These are phyloP conservation scores for Oreochromis grahami DNA, from an alignment of 2,797 vertebrate genomes.

Conservation along the genomic window DNA sequence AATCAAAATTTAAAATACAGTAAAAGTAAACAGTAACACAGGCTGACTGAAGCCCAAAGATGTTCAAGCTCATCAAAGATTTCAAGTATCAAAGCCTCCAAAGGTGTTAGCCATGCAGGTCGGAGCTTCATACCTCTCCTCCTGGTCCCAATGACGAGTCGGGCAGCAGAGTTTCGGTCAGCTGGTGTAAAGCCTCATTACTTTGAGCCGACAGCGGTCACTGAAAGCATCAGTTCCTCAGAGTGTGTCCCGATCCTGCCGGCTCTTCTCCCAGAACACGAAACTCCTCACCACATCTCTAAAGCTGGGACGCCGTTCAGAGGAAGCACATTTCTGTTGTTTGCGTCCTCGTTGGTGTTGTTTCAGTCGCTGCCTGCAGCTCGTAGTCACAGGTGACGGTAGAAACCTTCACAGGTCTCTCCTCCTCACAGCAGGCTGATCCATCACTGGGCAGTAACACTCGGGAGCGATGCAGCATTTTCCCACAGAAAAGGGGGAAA, in stretches of 20 bases:
- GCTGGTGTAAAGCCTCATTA: background rate
- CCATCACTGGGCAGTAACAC: background rate
- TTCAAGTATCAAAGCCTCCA: background rate
- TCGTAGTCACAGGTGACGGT: background rate
- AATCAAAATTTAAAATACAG: background rate
- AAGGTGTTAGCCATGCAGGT: background rate
- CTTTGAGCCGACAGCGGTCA: accelerated
- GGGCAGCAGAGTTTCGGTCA: background rate
- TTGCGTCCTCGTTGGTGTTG: background rate
- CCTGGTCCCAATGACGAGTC: background rate
- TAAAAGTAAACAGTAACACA: background rate
- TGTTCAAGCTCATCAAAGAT: background rate
- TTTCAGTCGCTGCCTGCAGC: background rate
- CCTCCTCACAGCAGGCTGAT: background rate
- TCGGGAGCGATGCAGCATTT: accelerated
- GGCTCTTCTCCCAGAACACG: background rate
- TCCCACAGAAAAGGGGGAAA: accelerated
- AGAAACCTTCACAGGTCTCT: background rate
- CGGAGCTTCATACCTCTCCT: background rate
- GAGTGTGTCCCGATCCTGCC: background rate
- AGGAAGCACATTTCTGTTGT: background rate
- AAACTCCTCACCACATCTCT: background rate
- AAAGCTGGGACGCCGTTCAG: background rate
- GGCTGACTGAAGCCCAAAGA: background rate
- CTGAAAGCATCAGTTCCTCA: background rate